Evolutionary conservation across 2,113 vertebrate genomes (phyloP).

Genomic region (Prolemur simus): DNA sequence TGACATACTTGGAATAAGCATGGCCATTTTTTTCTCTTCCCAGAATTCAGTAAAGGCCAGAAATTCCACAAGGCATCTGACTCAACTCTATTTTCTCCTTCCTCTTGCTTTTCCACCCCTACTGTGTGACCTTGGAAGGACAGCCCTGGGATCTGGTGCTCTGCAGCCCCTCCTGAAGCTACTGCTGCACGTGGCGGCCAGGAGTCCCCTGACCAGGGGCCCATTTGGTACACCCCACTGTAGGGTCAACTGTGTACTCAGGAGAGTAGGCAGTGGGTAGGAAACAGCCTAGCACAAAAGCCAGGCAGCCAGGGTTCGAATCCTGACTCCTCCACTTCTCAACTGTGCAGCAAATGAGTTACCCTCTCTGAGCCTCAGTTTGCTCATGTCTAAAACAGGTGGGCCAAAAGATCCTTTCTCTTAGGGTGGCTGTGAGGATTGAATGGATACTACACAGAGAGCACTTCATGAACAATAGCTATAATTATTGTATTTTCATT

Average conservation of each 20-base stretch:
- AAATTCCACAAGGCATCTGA: slow-evolving; percentile 83
- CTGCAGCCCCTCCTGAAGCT: neutral
- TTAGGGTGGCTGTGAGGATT: neutral
- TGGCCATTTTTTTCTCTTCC: slow-evolving; percentile 81
- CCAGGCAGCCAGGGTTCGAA: neutral
- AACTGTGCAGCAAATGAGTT: neutral
- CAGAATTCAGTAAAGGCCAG: slow-evolving; percentile 85
- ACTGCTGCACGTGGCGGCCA: neutral
- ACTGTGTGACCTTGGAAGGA: slow-evolving; percentile 75
- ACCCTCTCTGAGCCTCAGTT: neutral
- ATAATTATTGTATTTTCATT: neutral
- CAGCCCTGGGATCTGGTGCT: neutral
- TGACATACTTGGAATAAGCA: slow-evolving; percentile 84
- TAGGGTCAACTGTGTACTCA: neutral
- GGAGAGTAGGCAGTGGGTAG: neutral
- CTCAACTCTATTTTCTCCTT: slow-evolving; percentile 74
- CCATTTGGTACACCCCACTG: no score
- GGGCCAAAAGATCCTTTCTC: neutral
- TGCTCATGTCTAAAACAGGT: neutral
- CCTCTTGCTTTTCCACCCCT: slow-evolving; percentile 76
- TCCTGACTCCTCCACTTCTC: neutral
- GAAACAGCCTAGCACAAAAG: neutral
- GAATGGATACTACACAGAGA: neutral
- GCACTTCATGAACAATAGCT: neutral
- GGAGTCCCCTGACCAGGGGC: neutral